Conservation (phyloP, 2,888 invertebrate species). For the Hydropsyche betteni region DNA sequence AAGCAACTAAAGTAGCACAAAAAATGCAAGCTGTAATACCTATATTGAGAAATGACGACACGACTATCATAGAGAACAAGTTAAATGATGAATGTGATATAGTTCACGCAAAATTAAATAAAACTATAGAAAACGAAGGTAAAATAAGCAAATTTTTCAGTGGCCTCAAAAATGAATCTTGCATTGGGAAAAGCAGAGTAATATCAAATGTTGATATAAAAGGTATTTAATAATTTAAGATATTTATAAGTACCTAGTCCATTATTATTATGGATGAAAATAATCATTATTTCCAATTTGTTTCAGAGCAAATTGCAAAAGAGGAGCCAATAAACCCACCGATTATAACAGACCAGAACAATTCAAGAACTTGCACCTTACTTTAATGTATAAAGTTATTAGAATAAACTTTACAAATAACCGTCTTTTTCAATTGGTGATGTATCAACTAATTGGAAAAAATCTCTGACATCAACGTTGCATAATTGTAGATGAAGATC, state of each 20-base stretch:
- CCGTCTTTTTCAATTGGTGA: too few relatives aligned
- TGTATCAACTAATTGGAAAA: too few relatives aligned
- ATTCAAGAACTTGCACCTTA: slow-evolving; percentile 64
- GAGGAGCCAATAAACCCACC: slow-evolving; percentile 63
- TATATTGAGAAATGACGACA: slow-evolving; percentile 63
- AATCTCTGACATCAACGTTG: too few relatives aligned
- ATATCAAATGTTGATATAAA: slow-evolving; percentile 53
- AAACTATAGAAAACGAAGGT: slow-evolving; percentile 54
- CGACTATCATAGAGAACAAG: slow-evolving; percentile 54
- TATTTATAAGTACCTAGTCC: neutral
- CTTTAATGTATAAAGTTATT: slow-evolving; percentile 56
- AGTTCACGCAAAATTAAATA: slow-evolving; percentile 59
- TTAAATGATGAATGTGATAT: slow-evolving; percentile 58
- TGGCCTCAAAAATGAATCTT: slow-evolving; percentile 57
- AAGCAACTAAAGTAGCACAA: slow-evolving; percentile 57
- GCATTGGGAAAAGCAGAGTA: slow-evolving; percentile 65
- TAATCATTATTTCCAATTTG: neutral
- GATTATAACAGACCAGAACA: slow-evolving; percentile 60
- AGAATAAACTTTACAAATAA: too few relatives aligned
- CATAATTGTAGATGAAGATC: too few relatives aligned
- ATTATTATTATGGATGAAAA: neutral
- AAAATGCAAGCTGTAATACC: slow-evolving; percentile 66
- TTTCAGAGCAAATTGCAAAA: slow-evolving; percentile 54
- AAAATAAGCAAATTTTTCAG: slow-evolving; percentile 45
- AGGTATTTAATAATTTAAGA: slow-evolving; percentile 23